phyloP scores from a whole-genome alignment of 1,140 invertebrate genomes.

The Pogonomyrmex californicus region DNA sequence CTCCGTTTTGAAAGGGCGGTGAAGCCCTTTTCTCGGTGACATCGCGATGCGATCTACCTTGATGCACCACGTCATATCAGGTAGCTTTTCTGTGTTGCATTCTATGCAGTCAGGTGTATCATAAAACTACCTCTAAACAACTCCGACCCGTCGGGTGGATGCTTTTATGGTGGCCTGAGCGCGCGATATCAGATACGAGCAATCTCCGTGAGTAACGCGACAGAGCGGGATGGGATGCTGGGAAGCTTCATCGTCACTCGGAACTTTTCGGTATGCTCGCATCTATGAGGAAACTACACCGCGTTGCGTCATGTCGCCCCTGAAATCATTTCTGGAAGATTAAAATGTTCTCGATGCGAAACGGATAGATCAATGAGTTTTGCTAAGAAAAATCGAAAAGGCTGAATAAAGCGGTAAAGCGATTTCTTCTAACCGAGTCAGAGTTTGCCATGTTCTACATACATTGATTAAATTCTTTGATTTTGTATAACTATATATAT shows the following conservation, averaged over 20 bases:
- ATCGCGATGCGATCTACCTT: slow-evolving; percentile 41
- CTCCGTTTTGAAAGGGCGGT: slow-evolving; percentile 10
- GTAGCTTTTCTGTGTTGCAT: slow-evolving; percentile 51
- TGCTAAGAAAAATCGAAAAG: neutral
- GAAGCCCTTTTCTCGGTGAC: neutral
- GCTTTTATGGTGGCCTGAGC: slow-evolving; percentile 53
- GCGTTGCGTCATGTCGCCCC: neutral
- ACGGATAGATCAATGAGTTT: neutral
- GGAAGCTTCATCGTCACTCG: slow-evolving; percentile 41
- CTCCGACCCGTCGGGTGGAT: slow-evolving; percentile 44
- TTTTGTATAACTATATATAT: too few relatives aligned
- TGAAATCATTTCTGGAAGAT: slow-evolving; percentile 22
- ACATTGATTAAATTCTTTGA: neutral
- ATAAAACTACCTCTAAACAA: slow-evolving; percentile 56
- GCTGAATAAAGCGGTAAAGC: too few relatives aligned
- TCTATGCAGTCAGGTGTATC: slow-evolving; percentile 33
- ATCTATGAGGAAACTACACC: neutral
- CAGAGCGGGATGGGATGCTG: slow-evolving; percentile 23
- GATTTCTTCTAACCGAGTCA: too few relatives aligned
- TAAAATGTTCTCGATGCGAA: neutral
- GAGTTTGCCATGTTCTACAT: too few relatives aligned
- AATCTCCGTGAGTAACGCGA: slow-evolving; percentile 55
- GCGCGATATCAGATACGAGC: slow-evolving; percentile 54
- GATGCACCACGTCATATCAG: slow-evolving; percentile 47
- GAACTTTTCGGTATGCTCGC: slow-evolving; percentile 46